These are phyloP conservation scores for Drosophila bocki DNA, from an alignment of 1,140 invertebrate genomes.

Conservation along the genomic window DNA sequence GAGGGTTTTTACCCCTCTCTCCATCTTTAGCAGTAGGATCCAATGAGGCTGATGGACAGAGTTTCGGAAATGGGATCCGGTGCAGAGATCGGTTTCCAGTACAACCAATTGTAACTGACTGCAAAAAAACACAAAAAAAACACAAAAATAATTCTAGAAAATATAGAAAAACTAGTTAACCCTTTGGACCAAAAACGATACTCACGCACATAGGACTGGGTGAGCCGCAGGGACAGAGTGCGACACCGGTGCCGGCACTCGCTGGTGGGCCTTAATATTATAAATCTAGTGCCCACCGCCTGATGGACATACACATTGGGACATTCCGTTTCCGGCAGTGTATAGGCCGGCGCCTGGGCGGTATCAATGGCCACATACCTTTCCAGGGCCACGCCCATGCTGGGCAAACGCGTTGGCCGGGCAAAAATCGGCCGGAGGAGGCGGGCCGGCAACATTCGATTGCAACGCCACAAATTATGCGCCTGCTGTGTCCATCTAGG, in stretches of 20 bases:
- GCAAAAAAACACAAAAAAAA: background rate
- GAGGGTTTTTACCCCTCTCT: background rate
- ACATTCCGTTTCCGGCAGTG: conserved; percentile 89
- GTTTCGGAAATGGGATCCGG: conserved; percentile 86
- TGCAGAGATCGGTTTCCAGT: conserved; percentile 89
- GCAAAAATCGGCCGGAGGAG: conserved; percentile 88
- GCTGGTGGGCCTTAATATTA: conserved; percentile 88
- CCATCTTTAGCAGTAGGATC: conserved; percentile 87
- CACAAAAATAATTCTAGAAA: background rate
- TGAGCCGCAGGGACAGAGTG: conserved; percentile 87
- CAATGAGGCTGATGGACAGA: conserved; percentile 88
- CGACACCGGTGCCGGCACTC: conserved; percentile 88
- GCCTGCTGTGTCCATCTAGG: conserved; percentile 39
- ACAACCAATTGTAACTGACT: conserved; percentile 93
- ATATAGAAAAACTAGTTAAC: no score
- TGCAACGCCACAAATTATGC: conserved; percentile 87
- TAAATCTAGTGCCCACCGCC: conserved; percentile 87
- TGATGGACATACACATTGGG: conserved; percentile 89
- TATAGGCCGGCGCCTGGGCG: conserved; percentile 86
- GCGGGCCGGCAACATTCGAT: conserved; percentile 88
- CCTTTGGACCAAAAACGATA: conserved; percentile 57
- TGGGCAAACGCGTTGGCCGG: conserved; percentile 85
- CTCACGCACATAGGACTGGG: conserved; percentile 89
- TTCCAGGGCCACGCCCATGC: conserved; percentile 88
- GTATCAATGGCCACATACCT: conserved; percentile 90